These are phyloP conservation scores for Melangyna quadrimaculata DNA, from an alignment of 2,888 invertebrate genomes.

Conservation along the genomic window DNA sequence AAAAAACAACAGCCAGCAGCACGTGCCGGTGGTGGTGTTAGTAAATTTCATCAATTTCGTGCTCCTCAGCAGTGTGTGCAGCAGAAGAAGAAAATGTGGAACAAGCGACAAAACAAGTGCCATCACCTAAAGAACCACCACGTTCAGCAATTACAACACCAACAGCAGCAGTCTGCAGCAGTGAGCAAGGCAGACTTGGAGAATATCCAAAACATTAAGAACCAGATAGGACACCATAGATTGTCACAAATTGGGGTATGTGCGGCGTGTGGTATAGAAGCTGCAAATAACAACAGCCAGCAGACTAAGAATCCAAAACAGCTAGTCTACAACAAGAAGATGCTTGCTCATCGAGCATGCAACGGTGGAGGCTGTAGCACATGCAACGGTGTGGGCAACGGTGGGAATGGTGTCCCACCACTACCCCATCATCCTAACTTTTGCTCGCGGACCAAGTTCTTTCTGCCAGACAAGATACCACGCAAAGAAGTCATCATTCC, in stretches of 20 bases:
- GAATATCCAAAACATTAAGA: conserved; percentile 80
- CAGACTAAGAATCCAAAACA: conserved; percentile 73
- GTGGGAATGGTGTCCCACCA: conserved; percentile 56
- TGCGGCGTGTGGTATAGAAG: conserved; percentile 58
- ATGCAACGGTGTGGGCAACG: conserved; percentile 56
- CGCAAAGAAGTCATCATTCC: conserved; percentile 90
- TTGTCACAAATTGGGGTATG: conserved; percentile 45
- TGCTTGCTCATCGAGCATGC: conserved; percentile 74
- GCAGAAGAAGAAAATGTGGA: conserved; percentile 78
- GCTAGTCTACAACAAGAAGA: conserved; percentile 78
- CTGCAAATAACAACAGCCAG: conserved; percentile 58
- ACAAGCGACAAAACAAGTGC: conserved; percentile 78
- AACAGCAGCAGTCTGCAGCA: conserved; percentile 49
- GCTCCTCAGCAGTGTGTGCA: conserved; percentile 78
- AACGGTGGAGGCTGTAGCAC: conserved; percentile 52
- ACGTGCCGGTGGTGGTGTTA: conserved; percentile 49
- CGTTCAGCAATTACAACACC: conserved; percentile 70
- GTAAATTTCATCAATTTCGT: conserved; percentile 77
- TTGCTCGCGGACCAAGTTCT: conserved; percentile 85
- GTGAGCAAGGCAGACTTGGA: conserved; percentile 78
- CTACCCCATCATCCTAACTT: conserved; percentile 74
- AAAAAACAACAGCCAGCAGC: conserved; percentile 42
- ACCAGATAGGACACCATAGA: conserved; percentile 76
- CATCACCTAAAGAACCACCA: conserved; percentile 74
- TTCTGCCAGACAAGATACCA: conserved; percentile 87